phyloP scores from a whole-genome alignment of 2,113 vertebrate species.

The Axis porcinus region DNA sequence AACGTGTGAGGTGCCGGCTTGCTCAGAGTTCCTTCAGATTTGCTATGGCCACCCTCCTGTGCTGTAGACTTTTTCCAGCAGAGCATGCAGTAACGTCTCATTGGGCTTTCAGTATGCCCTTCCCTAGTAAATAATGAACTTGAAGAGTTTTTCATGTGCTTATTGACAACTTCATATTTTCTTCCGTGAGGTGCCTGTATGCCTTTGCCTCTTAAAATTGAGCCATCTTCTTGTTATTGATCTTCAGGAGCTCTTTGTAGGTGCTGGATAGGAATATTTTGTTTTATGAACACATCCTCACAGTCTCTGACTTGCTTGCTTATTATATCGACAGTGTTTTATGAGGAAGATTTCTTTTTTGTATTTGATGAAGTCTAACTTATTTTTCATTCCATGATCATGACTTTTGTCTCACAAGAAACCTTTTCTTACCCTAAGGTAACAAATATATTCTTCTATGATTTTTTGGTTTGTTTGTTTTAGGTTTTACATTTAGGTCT shows the following conservation, averaged over 20 bases:
- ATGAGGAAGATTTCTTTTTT: not conserved
- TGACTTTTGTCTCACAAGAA: not conserved
- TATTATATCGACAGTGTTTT: not conserved
- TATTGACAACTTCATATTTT: not conserved
- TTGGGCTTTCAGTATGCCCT: not conserved
- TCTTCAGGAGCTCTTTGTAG: not conserved
- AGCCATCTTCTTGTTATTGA: not conserved
- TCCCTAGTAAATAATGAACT: not conserved
- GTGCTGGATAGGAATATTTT: not conserved
- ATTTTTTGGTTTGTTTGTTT: not conserved
- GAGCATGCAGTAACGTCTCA: fast-evolving
- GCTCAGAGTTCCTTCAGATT: fast-evolving
- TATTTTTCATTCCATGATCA: not conserved
- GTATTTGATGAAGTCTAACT: not conserved
- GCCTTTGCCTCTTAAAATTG: not conserved
- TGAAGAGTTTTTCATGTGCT: not conserved
- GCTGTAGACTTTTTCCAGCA: not conserved
- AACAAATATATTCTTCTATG: not conserved
- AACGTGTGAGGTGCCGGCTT: fast-evolving
- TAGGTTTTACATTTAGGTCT: not conserved
- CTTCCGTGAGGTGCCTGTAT: not conserved
- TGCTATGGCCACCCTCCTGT: fast-evolving
- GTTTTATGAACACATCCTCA: not conserved
- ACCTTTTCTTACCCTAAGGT: not conserved
- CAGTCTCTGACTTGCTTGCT: not conserved